Conservation (phyloP, 1,140 invertebrate genomes). For the Drosophila ogumai region DNA sequence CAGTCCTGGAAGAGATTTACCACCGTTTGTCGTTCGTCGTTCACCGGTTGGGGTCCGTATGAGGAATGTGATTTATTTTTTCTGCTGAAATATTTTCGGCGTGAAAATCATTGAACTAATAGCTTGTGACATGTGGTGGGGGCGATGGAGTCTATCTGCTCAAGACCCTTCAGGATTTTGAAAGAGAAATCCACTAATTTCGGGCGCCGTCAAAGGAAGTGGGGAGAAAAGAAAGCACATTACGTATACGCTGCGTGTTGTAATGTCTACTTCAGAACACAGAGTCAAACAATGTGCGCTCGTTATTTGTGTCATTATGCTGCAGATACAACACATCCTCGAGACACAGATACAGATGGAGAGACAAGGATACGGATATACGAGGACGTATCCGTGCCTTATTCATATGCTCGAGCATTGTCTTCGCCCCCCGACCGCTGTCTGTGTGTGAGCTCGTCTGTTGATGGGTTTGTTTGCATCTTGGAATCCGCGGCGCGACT, state of each 20-base stretch:
- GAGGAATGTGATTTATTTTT: slow-evolving; percentile 76
- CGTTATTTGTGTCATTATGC: slow-evolving; percentile 83
- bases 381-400: slow-evolving; percentile 21
- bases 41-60: slow-evolving; percentile 36
- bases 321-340: slow-evolving; percentile 57
- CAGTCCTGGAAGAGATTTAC: slow-evolving; percentile 44
- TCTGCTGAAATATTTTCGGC: slow-evolving; percentile 57
- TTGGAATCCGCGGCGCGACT: slow-evolving; percentile 52
- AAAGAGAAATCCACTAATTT: slow-evolving; percentile 79
- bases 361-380: slow-evolving; percentile 17
- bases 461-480: slow-evolving; percentile 42
- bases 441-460: slow-evolving; percentile 11
- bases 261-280: slow-evolving; percentile 69
- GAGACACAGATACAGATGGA: slow-evolving; percentile 39
- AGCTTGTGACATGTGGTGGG: slow-evolving; percentile 69
- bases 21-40: slow-evolving; percentile 26
- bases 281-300: slow-evolving; percentile 73
- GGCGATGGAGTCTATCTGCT: slow-evolving; percentile 41
- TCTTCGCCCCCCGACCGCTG: slow-evolving; percentile 16
- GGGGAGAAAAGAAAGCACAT: slow-evolving; percentile 38
- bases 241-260: slow-evolving; percentile 77
- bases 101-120: slow-evolving; percentile 84
- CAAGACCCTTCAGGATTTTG: slow-evolving; percentile 56
- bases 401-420: slow-evolving; percentile 67
- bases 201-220: slow-evolving; percentile 48